Evolutionary conservation across 2,888 invertebrate species (phyloP), one percentile per base, ranked within the genome.

Genomic region (Lycophotia porphyrea): DNA sequence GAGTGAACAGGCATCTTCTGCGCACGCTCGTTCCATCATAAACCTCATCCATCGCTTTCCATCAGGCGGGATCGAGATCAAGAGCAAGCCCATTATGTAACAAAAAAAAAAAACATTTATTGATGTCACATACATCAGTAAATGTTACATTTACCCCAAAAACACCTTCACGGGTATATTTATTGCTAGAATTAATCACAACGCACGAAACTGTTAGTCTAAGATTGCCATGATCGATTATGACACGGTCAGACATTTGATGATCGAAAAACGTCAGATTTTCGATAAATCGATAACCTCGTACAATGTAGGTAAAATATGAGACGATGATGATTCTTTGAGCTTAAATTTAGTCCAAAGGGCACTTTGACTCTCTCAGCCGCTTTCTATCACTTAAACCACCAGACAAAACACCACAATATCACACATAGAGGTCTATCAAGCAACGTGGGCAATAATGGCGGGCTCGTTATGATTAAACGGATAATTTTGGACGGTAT

Each of bases 381-480:
- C 24, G 1, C 21, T 15, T 52, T 64, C 61, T 67, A 47, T 71
- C 18, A 76, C 80, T 81, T 85, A 55, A 52, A 63, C 87, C 74
- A 73, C 65, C 27, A 7, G 39, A 72, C 61, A 78, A 65, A 71
- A 81, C 76, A 81, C 82, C 71, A 84, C 76, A 67, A 65, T 85
- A 82, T 84, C 91, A 88, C 90, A 89, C 89, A 91, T 92, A 91
- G 68, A 90, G 86, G 84, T 87, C 89, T 88, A 87, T 85, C 85
- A 84, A 60, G 71, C 75, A 79, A 84, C 88, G 88, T 88, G 90
- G 91, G 92, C 90, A 85, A 90, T 93, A 93, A 91, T 88, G 81
- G 89, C 73, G 75, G 86, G 81, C 90, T 91, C 88, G 91, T 93
- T 93, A 92, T 92, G 92, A 93, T 92, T 92, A 93, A 92, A 84